phyloP scores from a whole-genome alignment of 1,140 invertebrate species.

The Palaemon carinicauda region DNA sequence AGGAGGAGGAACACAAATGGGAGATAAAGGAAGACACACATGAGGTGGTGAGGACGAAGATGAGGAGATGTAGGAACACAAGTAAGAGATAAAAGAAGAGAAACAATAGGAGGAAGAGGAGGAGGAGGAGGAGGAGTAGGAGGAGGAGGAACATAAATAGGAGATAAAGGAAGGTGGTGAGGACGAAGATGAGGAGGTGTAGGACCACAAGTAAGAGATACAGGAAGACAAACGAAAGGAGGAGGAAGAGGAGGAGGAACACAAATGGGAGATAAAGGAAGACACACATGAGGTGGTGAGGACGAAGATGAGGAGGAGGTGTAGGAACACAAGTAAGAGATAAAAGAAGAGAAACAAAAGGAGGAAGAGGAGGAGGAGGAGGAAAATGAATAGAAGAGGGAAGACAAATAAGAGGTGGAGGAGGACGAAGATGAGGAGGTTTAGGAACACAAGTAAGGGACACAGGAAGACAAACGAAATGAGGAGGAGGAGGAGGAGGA shows the following conservation, averaged over 20 bases:
- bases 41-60: background rate
- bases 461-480: background rate
- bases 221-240: background rate
- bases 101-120: too few relatives aligned
- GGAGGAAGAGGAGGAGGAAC: background rate
- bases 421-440: background rate
- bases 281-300: background rate
- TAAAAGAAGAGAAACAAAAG: background rate
- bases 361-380: background rate
- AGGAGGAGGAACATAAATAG: background rate
- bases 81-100: background rate
- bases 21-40: background rate
- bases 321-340: background rate
- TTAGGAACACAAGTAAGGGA: background rate
- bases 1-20: background rate
- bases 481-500: background rate
- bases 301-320: background rate
- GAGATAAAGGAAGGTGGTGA: background rate
- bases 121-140: background rate
- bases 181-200: too few relatives aligned
- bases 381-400: background rate
- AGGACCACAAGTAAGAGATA: background rate
- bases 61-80: background rate
- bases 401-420: background rate
- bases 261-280: background rate